These are phyloP conservation scores for Rhinophrynus dorsalis DNA, from an alignment of 2,797 vertebrate genomes.

Conservation along the genomic window DNA sequence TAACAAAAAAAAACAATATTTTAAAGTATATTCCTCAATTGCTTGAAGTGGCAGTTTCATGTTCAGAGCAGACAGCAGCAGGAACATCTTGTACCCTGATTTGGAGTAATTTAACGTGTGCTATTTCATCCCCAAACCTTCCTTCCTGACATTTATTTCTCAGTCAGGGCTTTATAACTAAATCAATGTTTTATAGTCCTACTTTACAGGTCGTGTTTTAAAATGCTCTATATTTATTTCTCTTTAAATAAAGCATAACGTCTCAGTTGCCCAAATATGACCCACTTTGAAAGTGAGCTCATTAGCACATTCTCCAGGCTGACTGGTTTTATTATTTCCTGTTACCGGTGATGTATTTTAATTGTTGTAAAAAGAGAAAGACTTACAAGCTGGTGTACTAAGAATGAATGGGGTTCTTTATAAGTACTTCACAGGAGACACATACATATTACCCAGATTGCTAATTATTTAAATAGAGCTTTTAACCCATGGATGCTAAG, in stretches of 20 bases:
- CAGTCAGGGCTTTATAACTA: background rate
- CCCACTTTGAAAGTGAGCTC: background rate
- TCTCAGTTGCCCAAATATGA: background rate
- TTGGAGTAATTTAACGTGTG: background rate
- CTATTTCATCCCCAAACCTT: background rate
- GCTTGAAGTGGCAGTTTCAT: slow-evolving; percentile 9
- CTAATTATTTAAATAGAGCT: too few species aligned
- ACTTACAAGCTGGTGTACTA: too few species aligned
- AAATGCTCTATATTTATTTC: too few species aligned
- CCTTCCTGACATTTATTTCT: slow-evolving; percentile 10
- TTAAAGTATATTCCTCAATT: background rate
- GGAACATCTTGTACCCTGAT: slow-evolving; percentile 19
- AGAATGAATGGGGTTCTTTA: too few species aligned
- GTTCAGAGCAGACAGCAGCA: background rate
- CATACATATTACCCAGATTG: too few species aligned
- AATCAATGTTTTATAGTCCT: background rate
- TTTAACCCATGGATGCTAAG: too few species aligned
- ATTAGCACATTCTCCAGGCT: too few species aligned
- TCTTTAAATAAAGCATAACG: background rate
- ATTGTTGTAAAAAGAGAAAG: too few species aligned
- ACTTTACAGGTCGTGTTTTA: background rate
- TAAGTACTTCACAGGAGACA: too few species aligned
- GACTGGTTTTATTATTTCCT: too few species aligned
- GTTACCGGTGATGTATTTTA: too few species aligned
- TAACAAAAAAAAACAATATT: background rate